phyloP scores from a whole-genome alignment of 1,140 invertebrate species.

The Ceratina australensis region DNA sequence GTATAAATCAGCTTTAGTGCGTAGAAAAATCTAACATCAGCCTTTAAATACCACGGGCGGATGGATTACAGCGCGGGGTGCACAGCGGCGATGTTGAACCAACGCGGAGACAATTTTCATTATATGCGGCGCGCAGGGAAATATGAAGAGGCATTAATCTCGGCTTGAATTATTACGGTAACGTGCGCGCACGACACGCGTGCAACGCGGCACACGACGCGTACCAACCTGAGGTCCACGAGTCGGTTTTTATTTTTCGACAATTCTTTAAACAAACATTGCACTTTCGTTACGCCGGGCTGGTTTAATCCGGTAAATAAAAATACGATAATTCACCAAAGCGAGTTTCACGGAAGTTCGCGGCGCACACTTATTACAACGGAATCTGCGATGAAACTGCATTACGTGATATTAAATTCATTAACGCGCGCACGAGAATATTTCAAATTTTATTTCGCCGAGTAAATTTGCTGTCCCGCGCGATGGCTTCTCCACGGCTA shows the following conservation, averaged over 20 bases:
- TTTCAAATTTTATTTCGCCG: neutral
- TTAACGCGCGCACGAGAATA: neutral
- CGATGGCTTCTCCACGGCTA: neutral
- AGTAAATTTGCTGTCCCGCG: neutral
- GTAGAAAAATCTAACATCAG: neutral
- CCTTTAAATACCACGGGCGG: neutral
- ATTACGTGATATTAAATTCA: neutral
- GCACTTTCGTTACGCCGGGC: neutral
- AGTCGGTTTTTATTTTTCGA: slow-evolving; percentile 5
- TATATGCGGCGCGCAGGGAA: slow-evolving; percentile 10
- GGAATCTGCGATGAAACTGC: neutral
- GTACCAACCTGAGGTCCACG: too few species aligned
- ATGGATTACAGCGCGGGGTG: neutral
- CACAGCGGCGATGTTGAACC: neutral
- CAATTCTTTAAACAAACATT: slow-evolving; percentile 6
- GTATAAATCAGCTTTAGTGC: neutral
- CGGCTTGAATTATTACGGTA: slow-evolving; percentile 18
- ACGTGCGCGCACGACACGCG: neutral
- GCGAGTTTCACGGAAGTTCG: neutral
- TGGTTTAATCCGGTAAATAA: slow-evolving; percentile 12
- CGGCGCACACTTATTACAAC: neutral
- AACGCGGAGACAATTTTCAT: slow-evolving; percentile 19
- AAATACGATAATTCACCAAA: neutral
- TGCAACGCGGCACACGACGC: too few species aligned
- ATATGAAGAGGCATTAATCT: slow-evolving; percentile 40